These are phyloP conservation scores for Accipiter cooperii DNA, from an alignment of 2,113 vertebrate genomes.

Conservation along the genomic window DNA sequence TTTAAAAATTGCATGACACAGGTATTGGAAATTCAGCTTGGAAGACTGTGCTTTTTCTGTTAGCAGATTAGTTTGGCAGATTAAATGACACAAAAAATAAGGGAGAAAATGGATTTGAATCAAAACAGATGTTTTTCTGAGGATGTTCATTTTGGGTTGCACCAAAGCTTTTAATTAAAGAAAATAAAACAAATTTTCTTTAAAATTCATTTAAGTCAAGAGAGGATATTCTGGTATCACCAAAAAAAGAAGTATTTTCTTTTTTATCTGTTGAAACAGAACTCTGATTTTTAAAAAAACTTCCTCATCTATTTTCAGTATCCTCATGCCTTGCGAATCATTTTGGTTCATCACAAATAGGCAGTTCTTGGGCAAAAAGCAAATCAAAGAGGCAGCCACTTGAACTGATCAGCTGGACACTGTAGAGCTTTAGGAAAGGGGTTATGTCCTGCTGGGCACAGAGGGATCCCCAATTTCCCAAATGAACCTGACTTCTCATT, in stretches of 20 bases:
- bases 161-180: not conserved
- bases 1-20: not conserved
- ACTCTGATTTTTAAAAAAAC: not conserved
- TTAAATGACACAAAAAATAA: not conserved
- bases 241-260: not conserved
- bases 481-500: slow-evolving; percentile 50
- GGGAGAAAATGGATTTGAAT: not conserved
- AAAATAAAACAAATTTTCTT: not conserved
- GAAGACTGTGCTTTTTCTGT: not conserved
- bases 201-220: not conserved
- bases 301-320: not conserved
- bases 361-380: not conserved
- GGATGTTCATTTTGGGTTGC: not conserved
- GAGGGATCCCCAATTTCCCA: slow-evolving; percentile 14
- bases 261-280: not conserved
- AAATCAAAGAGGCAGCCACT: not conserved
- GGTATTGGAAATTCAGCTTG: not conserved
- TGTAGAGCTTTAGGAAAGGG: not conserved
- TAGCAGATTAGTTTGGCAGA: not conserved
- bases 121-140: not conserved
- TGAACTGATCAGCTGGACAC: not conserved
- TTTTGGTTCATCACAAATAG: not conserved
- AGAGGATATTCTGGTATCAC: not conserved
- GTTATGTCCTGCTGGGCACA: not conserved
- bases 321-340: not conserved